Evolutionary conservation across 2,888 invertebrate genomes (phyloP), one percentile per base, ranked within the genome.

Genomic region (Phasia obesa): DNA sequence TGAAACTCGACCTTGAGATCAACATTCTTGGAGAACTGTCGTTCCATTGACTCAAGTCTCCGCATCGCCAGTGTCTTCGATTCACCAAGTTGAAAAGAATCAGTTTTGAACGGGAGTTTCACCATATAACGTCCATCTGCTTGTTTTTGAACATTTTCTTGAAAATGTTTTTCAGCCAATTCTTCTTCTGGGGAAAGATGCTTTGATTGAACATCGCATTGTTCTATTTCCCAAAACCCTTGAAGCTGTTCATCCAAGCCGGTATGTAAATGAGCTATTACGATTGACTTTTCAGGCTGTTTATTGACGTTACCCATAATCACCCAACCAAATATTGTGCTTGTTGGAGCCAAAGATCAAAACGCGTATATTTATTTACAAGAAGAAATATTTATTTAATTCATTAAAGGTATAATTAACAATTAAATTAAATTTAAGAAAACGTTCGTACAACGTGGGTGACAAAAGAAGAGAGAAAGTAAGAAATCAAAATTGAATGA

Each of bases 311-410:
- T 71, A 21, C 71, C 79, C 19, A 69, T 44, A n/a, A 82, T 62
- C 2, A 82, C 67, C 84, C 84, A 84, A 23, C 84, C 84, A 21
- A 85, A 82, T 17, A 73, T 78, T 17, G 78, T 78, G n/a, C n/a
- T n/a, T n/a, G n/a, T n/a, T n/a, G n/a, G n/a, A n/a, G n/a, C n/a
- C n/a, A n/a, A n/a, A n/a, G n/a, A n/a, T n/a, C n/a, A n/a, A n/a
- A n/a, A n/a, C n/a, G n/a, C n/a, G n/a, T n/a, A n/a, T n/a, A n/a
- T n/a, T n/a, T n/a, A n/a, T n/a, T n/a, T n/a, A n/a, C n/a, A n/a
- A n/a, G n/a, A n/a, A n/a, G n/a, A n/a, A n/a, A n/a, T n/a, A n/a
- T n/a, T n/a, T n/a, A n/a, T n/a, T n/a, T n/a, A n/a, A n/a, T n/a
- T n/a, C n/a, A n/a, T n/a, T n/a, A n/a, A n/a, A n/a, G n/a, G n/a